A percentile compares a stretch with the other conserved stretches of the same genome.
Conservation (phyloP, 2,888 invertebrate genomes). For the Orthosia gracilis region DNA sequence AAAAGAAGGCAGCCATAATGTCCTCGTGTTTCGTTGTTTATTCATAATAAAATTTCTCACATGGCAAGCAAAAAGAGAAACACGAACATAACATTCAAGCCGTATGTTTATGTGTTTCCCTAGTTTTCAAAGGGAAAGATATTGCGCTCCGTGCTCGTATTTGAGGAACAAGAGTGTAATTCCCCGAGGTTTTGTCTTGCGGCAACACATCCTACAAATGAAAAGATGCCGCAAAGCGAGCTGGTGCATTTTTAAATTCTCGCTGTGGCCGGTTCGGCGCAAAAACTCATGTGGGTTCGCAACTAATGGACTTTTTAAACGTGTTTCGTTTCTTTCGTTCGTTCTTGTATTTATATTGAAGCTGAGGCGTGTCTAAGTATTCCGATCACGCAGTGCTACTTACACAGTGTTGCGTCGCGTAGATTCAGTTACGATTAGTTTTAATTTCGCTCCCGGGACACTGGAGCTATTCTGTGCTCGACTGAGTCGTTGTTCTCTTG, state of each 20-base stretch:
- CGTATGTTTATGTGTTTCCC: slow-evolving; percentile 86
- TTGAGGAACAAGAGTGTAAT: slow-evolving; percentile 88
- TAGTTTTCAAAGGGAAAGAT: slow-evolving; percentile 87
- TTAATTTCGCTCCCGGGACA: slow-evolving; percentile 77
- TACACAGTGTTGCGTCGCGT: slow-evolving; percentile 66
- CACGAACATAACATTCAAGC: slow-evolving; percentile 80
- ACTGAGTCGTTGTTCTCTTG: slow-evolving; percentile 60
- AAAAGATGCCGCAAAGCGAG: slow-evolving; percentile 85
- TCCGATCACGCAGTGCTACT: slow-evolving; percentile 74
- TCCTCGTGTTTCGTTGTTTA: slow-evolving; percentile 23
- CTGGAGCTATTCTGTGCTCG: slow-evolving; percentile 70
- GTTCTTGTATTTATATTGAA: slow-evolving; percentile 62
- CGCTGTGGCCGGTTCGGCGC: slow-evolving; percentile 72
- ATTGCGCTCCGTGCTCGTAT: slow-evolving; percentile 85
- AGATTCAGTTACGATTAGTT: slow-evolving; percentile 77
- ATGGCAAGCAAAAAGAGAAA: slow-evolving; percentile 73
- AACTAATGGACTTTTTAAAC: slow-evolving; percentile 80
- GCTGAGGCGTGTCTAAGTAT: slow-evolving; percentile 65
- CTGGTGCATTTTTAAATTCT: slow-evolving; percentile 86
- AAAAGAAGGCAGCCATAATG: slow-evolving; percentile 32
- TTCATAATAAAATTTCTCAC: slow-evolving; percentile 71
- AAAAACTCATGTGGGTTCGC: slow-evolving; percentile 72
- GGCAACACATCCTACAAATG: slow-evolving; percentile 86
- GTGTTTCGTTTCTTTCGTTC: slow-evolving; percentile 70
- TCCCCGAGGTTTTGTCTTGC: slow-evolving; percentile 89